Base-by-base conservation (phyloP, 2,888 invertebrate genomes). In the Lampropteryx suffumata region DNA sequence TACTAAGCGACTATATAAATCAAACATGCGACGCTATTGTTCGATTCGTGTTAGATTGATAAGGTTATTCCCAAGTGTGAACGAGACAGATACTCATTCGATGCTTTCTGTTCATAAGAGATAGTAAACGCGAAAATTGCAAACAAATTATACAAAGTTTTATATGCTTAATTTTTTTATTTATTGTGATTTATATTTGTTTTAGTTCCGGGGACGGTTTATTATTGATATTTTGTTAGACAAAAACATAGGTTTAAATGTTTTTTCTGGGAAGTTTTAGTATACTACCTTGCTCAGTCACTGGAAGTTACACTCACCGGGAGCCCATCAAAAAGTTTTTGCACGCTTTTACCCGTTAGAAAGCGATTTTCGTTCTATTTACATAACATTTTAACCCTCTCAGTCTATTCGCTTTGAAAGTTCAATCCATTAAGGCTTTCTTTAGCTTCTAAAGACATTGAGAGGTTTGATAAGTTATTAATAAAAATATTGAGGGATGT, bases 1-100 rank as follows among this genome's bases (percentile, higher is more conserved):
- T 85, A 87, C 90, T 89, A 89, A 90, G 88, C 89, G 90, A 86
- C 81, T 87, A 82, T 85, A 88, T 89, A 90, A 90, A 90, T 90
- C 90, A 89, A 88, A 90, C 86, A 88, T 84, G 87, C 84, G 86
- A 84, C 78, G 82, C 89, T 90, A 86, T 89, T 89, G 88, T 90
- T 90, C 88, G 90, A 90, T 87, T 89, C 87, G 82, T 78, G 87
- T 84, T 85, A 86, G 87, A 90, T 90, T 90, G 90, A 90, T 89
- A 86, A 87, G 85, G 84, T 84, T 84, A 84, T 84, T 80, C 85
- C 80, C 79, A 75, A 85, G 90, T 86, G 90, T 83, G 87, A 90
- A 86, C 75, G 90, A 76, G 90, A 89, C 75, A 82, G 88, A 83
- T 82, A 85, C 80, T 67, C 76, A 79, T 86, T 80, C 73, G 81